Percentiles rank a stretch among this genome's conserved stretches.
These are phyloP conservation scores for Oreamnos americanus DNA, from an alignment of 2,113 vertebrate genomes.

Conservation along the genomic window DNA sequence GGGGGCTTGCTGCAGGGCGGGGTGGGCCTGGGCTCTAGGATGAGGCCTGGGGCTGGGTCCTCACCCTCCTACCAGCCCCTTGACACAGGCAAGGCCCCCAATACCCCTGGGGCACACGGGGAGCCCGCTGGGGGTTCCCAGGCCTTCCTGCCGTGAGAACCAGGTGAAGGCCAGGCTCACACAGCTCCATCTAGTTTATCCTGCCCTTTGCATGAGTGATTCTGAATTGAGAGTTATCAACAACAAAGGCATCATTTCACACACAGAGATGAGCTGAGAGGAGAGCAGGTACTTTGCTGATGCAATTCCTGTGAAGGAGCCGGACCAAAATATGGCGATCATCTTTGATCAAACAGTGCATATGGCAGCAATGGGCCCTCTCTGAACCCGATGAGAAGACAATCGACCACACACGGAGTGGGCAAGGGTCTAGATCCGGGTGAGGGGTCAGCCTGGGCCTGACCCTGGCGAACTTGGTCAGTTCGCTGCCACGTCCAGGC, in stretches of 20 bases:
- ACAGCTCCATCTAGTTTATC: too few species aligned
- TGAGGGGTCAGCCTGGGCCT: neutral
- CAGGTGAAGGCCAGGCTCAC: neutral
- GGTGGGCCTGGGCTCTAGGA: too few species aligned
- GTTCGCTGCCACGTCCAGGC: too few species aligned
- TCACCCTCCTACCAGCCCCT: too few species aligned
- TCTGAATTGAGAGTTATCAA: neutral
- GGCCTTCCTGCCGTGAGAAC: neutral
- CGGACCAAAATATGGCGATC: fast-evolving
- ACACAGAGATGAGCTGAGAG: neutral
- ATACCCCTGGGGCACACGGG: neutral
- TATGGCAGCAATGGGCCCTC: fast-evolving
- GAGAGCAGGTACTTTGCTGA: neutral
- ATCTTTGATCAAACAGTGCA: neutral
- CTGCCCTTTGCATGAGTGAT: too few species aligned
- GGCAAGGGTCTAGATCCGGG: fast-evolving
- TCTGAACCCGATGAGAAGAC: neutral
- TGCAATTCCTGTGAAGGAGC: too few species aligned
- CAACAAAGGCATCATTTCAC: neutral
- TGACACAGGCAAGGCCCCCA: neutral
- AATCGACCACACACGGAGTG: fast-evolving
- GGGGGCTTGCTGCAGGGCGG: neutral
- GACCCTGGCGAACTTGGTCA: neutral
- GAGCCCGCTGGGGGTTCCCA: neutral
- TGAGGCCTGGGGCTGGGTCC: neutral